Conservation (phyloP, 2,888 invertebrate species). For the Atherix ibis region DNA sequence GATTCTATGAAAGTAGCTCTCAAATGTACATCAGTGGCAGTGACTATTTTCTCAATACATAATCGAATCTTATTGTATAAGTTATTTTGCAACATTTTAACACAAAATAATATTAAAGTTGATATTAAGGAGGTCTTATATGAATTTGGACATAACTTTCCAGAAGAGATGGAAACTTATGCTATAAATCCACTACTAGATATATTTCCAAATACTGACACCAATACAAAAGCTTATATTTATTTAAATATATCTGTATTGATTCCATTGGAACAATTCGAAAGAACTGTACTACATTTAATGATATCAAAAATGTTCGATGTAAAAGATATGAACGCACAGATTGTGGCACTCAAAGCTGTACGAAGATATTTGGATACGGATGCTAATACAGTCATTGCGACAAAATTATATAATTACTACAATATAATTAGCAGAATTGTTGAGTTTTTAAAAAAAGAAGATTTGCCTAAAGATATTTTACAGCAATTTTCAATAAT, state of each 20-base stretch:
- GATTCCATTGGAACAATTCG: background rate
- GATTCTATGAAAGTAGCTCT: conserved; percentile 38
- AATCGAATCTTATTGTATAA: conserved; percentile 38
- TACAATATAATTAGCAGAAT: conserved; percentile 33
- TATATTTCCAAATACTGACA: no score
- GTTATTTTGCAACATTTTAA: conserved; percentile 35
- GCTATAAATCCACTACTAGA: no score
- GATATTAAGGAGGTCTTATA: conserved; percentile 29
- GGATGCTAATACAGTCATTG: conserved; percentile 19
- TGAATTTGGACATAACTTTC: conserved; percentile 36
- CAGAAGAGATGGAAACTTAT: conserved; percentile 39
- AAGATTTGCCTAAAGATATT: conserved; percentile 15
- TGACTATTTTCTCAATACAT: conserved; percentile 31
- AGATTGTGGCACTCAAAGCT: conserved; percentile 21
- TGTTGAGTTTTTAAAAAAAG: conserved; percentile 19
- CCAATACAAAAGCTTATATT: no score
- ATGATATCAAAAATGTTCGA: conserved; percentile 4
- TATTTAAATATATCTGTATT: no score
- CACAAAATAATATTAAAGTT: conserved; percentile 18
- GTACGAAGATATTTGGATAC: conserved; percentile 18
- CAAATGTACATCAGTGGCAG: conserved; percentile 36
- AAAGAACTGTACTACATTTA: conserved; percentile 1
- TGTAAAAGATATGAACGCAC: conserved; percentile 13
- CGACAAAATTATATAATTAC: conserved; percentile 30
- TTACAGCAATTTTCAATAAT: conserved; percentile 31